Evolutionary conservation across 1,140 invertebrate species (phyloP).

Genomic region (Dendroctonus valens): DNA sequence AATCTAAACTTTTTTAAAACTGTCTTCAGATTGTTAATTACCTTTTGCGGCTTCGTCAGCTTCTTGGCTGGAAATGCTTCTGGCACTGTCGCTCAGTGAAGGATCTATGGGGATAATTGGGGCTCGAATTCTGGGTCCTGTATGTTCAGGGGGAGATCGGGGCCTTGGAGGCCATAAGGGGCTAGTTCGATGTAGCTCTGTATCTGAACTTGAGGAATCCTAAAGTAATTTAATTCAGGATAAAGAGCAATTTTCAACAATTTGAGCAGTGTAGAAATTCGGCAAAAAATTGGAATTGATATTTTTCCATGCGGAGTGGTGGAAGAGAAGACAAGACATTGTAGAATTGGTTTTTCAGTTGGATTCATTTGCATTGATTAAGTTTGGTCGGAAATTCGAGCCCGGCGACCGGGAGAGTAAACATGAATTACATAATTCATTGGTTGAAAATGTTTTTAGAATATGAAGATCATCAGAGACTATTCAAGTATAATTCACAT

Average conservation of each 20-base stretch:
- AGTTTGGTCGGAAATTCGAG: too few species aligned
- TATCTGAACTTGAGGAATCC: conserved; percentile 59
- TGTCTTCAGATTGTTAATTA: conserved; percentile 8
- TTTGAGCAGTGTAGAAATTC: neutral
- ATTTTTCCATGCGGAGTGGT: too few species aligned
- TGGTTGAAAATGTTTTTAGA: too few species aligned
- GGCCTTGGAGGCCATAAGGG: conserved; percentile 48
- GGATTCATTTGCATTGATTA: too few species aligned
- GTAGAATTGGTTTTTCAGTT: too few species aligned
- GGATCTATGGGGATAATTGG: conserved; percentile 41
- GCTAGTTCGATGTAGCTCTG: conserved; percentile 56
- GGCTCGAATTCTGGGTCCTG: conserved; percentile 34
- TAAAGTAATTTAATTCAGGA: conserved; percentile 24
- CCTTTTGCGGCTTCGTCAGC: conserved; percentile 49
- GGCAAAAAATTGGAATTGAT: neutral
- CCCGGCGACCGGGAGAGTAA: too few species aligned
- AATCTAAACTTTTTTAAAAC: too few species aligned
- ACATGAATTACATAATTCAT: too few species aligned
- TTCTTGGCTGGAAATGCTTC: conserved; percentile 58
- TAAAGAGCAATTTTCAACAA: conserved; percentile 4
- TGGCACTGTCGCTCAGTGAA: conserved; percentile 55
- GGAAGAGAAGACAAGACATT: too few species aligned
- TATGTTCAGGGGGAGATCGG: conserved; percentile 39
- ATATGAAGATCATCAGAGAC: too few species aligned
- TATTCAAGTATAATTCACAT: too few species aligned